Evolutionary conservation across 30 jellyfish, hydroid and myxozoan species (phyloP), one percentile per base, ranked within the genome.

Genomic region (Aurelia sp.): DNA sequence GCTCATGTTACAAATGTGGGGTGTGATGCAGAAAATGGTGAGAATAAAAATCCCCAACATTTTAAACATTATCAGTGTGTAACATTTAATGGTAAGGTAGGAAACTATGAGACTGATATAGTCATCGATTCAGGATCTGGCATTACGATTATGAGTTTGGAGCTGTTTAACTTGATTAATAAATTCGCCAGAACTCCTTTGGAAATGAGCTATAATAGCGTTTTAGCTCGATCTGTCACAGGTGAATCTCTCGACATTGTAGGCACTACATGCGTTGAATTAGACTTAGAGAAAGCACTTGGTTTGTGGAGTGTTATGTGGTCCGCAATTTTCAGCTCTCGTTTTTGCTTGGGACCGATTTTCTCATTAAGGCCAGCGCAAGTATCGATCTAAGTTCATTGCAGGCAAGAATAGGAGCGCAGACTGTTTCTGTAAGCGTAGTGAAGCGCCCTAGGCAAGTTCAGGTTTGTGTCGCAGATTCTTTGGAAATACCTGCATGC

Each of bases 71-170:
- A 57, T 67, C 78, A 77, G 35, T 77, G 81, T 77, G 79, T 77
- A 77, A 77, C 88, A 11, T 63, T 77, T 77, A 58, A 50, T 79
- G 81, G 80, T 4, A 53, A 71, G 15, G 80, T 79, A 4, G 89
- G 19, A 62, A 61, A 79, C 53, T 79, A 13, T 63, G 89, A 79
- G 18, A 66, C 89, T 6, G 81, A 79, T 11, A 79, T 62, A 6
- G 27, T 79, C 6, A 62, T 79, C 47, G 89, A 79, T 79, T 79
- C 81, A 20, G 80, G 89, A 13, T 79, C 89, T 62, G 89, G 89
- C 13, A 62, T 79, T 4, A 15, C 80, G 11, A 61, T 33, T 18
- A 37, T 62, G 13, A 79, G 80, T 79, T 79, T 62, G 12, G 80
- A 79, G 57, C 55, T 79, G n/a, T 79, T 62, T 62, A 33, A 18